Percentiles rank a stretch among this genome's conserved stretches.
Evolutionary conservation across 2,888 invertebrate genomes (phyloP).

Genomic region (Synergus umbraculus): DNA sequence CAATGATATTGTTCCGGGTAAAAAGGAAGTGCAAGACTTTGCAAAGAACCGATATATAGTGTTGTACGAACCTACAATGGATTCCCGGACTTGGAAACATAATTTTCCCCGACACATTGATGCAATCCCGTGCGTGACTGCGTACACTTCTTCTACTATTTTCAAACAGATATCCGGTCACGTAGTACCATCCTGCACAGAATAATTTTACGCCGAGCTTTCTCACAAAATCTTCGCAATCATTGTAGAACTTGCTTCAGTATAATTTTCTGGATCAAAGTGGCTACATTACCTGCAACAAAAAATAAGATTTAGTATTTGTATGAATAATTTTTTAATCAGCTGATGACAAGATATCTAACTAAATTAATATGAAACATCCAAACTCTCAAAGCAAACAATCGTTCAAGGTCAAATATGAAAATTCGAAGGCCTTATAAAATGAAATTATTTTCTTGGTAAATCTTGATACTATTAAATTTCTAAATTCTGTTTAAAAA

Average conservation of each 20-base stretch:
- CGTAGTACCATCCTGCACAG: constrained; percentile 33
- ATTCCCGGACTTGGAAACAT: constrained; percentile 51
- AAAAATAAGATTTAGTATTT: background rate
- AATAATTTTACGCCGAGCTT: constrained; percentile 36
- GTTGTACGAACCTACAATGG: constrained; percentile 50
- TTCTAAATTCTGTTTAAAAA: background rate
- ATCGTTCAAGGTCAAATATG: no score
- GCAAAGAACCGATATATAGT: background rate
- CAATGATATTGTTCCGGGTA: constrained; percentile 55
- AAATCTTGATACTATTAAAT: background rate
- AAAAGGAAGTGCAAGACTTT: constrained; percentile 50
- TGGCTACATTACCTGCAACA: constrained; percentile 2
- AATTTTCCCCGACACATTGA: constrained; percentile 43
- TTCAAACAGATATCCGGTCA: constrained; percentile 41
- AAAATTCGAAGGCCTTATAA: no score
- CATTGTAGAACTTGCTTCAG: background rate
- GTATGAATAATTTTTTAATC: background rate
- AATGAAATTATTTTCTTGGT: no score
- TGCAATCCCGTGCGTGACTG: constrained; percentile 32
- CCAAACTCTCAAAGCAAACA: no score
- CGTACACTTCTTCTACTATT: constrained; percentile 33
- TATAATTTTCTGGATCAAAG: constrained; percentile 9
- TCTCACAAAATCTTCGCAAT: constrained; percentile 12
- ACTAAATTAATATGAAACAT: background rate
- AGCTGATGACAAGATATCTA: background rate